These are phyloP conservation scores for Sisyra terminalis DNA, from an alignment of 2,888 invertebrate species.

Conservation along the genomic window DNA sequence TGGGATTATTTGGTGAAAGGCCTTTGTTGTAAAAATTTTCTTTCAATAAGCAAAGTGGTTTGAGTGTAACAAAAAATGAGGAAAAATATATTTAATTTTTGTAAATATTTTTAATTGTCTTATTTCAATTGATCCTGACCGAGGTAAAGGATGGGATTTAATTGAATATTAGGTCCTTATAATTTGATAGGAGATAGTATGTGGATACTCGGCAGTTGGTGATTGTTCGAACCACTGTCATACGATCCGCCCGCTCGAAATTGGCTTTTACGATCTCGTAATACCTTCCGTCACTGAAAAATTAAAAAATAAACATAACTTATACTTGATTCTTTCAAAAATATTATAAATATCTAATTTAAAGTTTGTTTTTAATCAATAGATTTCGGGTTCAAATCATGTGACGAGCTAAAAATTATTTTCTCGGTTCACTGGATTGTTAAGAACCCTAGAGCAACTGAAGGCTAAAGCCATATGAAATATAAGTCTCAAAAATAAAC, in stretches of 20 bases:
- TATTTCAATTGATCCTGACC: no score
- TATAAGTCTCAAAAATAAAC: no score
- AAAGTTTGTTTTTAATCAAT: conserved; percentile 1
- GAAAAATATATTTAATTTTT: conserved; percentile 31
- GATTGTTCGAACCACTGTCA: conserved; percentile 90
- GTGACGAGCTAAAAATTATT: no score
- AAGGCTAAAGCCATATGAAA: no score
- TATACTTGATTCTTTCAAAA: no score
- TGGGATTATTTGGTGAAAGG: no score
- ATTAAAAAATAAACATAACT: conserved; percentile 1
- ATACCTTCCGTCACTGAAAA: conserved; percentile 87
- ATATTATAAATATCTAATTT: neutral
- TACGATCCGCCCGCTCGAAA: conserved; percentile 94
- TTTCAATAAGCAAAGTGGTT: conserved; percentile 13
- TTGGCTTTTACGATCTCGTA: conserved; percentile 99
- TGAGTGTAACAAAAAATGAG: conserved; percentile 30
- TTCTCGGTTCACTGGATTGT: no score
- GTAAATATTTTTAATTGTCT: conserved; percentile 17
- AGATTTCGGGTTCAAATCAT: no score
- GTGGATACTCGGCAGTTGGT: conserved; percentile 92
- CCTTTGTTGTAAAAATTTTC: neutral
- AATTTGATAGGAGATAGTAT: conserved; percentile 82
- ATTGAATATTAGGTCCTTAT: conserved; percentile 92
- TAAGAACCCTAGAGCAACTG: no score
- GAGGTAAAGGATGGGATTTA: conserved; percentile 25